phyloP scores from a whole-genome alignment of 2,113 vertebrate species.

The Zeus faber region DNA sequence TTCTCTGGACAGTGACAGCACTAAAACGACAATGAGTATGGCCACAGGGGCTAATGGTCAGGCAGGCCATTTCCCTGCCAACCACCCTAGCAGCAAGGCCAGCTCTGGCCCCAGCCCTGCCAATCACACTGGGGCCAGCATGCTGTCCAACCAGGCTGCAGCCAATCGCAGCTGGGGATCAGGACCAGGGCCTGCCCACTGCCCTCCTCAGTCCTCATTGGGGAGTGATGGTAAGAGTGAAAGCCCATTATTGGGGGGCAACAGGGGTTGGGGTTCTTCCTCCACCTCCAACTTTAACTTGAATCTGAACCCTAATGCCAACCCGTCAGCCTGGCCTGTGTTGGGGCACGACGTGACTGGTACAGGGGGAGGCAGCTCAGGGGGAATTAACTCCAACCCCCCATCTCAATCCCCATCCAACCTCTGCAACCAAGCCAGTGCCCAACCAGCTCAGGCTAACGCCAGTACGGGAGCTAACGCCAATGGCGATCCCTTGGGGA shows the following conservation, averaged over 20 bases:
- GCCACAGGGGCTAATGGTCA: conserved; percentile 89
- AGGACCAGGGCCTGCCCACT: conserved; percentile 82
- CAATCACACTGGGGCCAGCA: conserved; percentile 73
- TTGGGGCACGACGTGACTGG: conserved; percentile 92
- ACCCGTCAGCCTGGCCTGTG: conserved; percentile 97
- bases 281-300: conserved; percentile 86
- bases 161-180: conserved; percentile 84
- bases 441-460: conserved; percentile 74
- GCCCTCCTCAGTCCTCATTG: conserved; percentile 74
- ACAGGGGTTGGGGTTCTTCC: conserved; percentile 86
- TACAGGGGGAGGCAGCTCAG: conserved; percentile 83
- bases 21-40: conserved; percentile 81
- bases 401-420: conserved; percentile 76
- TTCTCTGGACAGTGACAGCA: conserved; percentile 79
- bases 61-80: conserved; percentile 87
- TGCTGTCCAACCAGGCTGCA: conserved; percentile 72
- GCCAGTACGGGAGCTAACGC: conserved; percentile 83
- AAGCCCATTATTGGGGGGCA: conserved; percentile 82
- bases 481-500: conserved; percentile 80
- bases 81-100: conserved; percentile 82
- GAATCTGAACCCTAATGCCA: conserved; percentile 97
- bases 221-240: conserved; percentile 88
- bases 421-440: conserved; percentile 89
- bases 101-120: conserved; percentile 77
- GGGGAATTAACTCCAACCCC: conserved; percentile 71